Conservation (phyloP, 2,113 vertebrate genomes). For the Peucedramus taeniatus region DNA sequence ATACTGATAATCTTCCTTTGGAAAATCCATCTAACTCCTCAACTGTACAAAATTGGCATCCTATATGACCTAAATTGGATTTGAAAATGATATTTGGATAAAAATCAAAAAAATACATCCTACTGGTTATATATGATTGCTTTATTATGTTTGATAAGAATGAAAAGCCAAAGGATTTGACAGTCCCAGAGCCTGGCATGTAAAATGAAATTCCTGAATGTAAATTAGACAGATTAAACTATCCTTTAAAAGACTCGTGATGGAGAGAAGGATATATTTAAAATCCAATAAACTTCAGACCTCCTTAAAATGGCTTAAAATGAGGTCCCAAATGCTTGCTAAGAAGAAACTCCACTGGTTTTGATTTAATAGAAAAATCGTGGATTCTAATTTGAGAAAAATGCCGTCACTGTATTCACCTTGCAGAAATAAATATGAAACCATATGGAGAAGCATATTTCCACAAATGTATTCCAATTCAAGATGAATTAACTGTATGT, state of each 20-base stretch:
- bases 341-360: constrained; percentile 62
- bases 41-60: constrained; percentile 39
- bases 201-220: constrained; percentile 71
- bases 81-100: constrained; percentile 56
- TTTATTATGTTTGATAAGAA: constrained; percentile 73
- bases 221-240: constrained; percentile 67
- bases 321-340: constrained; percentile 61
- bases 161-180: constrained; percentile 60
- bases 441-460: constrained; percentile 56
- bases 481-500: constrained; percentile 50
- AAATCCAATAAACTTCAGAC: constrained; percentile 69
- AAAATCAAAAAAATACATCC: constrained; percentile 41
- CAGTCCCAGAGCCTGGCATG: constrained; percentile 53
- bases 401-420: constrained; percentile 57
- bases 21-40: constrained; percentile 61
- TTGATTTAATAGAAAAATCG: constrained; percentile 56
- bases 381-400: constrained; percentile 37
- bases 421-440: constrained; percentile 72
- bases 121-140: constrained; percentile 23
- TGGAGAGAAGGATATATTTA: constrained; percentile 61
- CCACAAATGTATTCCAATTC: constrained; percentile 30
- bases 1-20: constrained; percentile 41
- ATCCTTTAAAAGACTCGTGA: constrained; percentile 62
- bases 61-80: constrained; percentile 48
- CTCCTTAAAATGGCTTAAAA: constrained; percentile 71